Evolutionary conservation across 2,888 invertebrate genomes (phyloP), one percentile per base, ranked within the genome.

Genomic region (Andrena marginata): DNA sequence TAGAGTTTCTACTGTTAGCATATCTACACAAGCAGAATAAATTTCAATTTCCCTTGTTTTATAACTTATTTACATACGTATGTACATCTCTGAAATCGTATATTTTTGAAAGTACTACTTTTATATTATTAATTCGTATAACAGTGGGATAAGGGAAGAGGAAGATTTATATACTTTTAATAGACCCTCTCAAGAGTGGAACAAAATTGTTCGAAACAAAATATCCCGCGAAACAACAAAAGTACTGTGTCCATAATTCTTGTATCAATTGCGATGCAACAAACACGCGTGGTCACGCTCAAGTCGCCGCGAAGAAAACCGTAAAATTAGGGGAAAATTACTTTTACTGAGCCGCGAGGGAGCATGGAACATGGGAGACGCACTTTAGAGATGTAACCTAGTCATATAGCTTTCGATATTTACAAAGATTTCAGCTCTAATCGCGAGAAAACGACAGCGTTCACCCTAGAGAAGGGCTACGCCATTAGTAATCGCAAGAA

Each of bases 401-500:
- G 13, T 48, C 29, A 26, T 49, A 16, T 20, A 35, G 16, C 63
- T 7, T 62, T 64, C 23, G 26, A 62, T 42, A 87, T 86, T 69
- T 86, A 88, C 88, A 87, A 20, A 56, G 63, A 69, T 35, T 16
- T 62, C 68, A 67, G 59, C 13, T 13, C 48, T 26, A 8, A 29
- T 16, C 65, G 59, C 26, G 35, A 69, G 42, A 64, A 26, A 62
- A 51, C 51, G 8, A 8, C 8, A 64, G 51, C 31, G 35, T 67
- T 35, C 26, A 51, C 29, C 59, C 62, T 63, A 56, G n/a, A 51
- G 42, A 56, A 64, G 49, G 26, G 23, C 75, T 33, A 77, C 31
- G 59, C 51, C 23, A 86, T 90, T 90, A 90, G 90, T 90, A 84
- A 10, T 42, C 77, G 79, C 80, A 68, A 86, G 62, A 79, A 79